Percentiles rank a stretch among this genome's conserved stretches.
Conservation (phyloP, 2,113 vertebrate genomes). For the Crotalus tigris region DNA sequence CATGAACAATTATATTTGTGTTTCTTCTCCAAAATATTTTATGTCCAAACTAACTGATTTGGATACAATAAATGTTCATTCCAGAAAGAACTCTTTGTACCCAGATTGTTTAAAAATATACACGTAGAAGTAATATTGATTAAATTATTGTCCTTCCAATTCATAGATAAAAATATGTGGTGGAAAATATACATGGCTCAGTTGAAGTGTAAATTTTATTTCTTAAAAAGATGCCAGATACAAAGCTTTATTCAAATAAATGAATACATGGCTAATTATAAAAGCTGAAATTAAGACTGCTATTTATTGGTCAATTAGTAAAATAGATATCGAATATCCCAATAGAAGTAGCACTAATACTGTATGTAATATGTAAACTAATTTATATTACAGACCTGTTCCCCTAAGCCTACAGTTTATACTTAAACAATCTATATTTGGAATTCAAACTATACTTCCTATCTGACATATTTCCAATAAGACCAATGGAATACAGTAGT, state of each 20-base stretch:
- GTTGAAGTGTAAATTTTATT: constrained; percentile 23
- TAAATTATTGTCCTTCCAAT: constrained; percentile 28
- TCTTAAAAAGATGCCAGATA: neutral
- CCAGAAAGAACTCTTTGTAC: constrained; percentile 40
- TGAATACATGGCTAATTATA: constrained; percentile 57
- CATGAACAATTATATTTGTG: neutral
- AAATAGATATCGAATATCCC: constrained; percentile 55
- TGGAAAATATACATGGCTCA: neutral
- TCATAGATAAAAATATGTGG: neutral
- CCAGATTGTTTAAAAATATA: constrained; percentile 30
- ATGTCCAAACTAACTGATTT: neutral
- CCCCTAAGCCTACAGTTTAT: constrained; percentile 12
- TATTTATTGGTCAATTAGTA: neutral
- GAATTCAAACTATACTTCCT: constrained; percentile 36
- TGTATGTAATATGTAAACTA: constrained; percentile 16
- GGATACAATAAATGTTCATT: constrained; percentile 34
- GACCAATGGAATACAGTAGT: constrained; percentile 9
- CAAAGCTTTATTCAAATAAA: constrained; percentile 49
- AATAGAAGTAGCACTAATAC: constrained; percentile 57
- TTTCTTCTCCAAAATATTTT: neutral
- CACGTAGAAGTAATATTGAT: constrained; percentile 20
- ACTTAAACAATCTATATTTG: constrained; percentile 22
- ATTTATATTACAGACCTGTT: constrained; percentile 32
- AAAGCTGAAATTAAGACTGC: constrained; percentile 38
- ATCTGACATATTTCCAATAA: constrained; percentile 41